These are phyloP conservation scores for Ooceraea biroi DNA, from an alignment of 1,140 invertebrate species.

Conservation along the genomic window DNA sequence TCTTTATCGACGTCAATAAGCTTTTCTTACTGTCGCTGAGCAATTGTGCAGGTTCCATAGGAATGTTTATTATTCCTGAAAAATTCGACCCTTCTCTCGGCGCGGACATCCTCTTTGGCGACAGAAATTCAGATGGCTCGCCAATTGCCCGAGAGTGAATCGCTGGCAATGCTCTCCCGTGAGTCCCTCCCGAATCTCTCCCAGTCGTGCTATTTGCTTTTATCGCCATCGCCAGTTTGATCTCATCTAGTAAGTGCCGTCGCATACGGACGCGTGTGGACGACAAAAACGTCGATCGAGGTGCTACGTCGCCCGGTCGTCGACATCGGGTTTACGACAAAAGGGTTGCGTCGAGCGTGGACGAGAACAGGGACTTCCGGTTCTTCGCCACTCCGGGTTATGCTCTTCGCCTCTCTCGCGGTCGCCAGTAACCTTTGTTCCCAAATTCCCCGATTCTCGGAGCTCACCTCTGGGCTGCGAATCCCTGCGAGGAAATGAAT, in stretches of 20 bases:
- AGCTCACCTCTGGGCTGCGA: constrained; percentile 18
- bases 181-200: constrained; percentile 60
- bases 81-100: background rate
- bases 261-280: constrained; percentile 42
- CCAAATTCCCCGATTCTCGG: constrained; percentile 59
- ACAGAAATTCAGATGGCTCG: constrained; percentile 9
- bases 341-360: constrained; percentile 15
- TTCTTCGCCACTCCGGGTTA: background rate
- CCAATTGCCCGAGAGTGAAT: constrained; percentile 36
- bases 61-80: background rate
- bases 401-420: constrained; percentile 35
- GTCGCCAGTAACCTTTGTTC: constrained; percentile 62
- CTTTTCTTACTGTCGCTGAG: background rate
- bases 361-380: constrained; percentile 55
- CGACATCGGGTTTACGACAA: constrained; percentile 62
- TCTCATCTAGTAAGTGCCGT: constrained; percentile 70
- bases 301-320: constrained; percentile 37
- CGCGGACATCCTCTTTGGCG: background rate
- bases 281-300: constrained; percentile 69
- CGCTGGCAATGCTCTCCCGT: constrained; percentile 45
- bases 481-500: constrained; percentile 35
- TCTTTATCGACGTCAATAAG: background rate
- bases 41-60: background rate
- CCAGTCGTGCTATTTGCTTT: constrained; percentile 65
- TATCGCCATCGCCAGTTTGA: constrained; percentile 69